Evolutionary conservation across 1,140 invertebrate species (phyloP), one percentile per base, ranked within the genome.

Genomic region (Drosophila sproati): DNA sequence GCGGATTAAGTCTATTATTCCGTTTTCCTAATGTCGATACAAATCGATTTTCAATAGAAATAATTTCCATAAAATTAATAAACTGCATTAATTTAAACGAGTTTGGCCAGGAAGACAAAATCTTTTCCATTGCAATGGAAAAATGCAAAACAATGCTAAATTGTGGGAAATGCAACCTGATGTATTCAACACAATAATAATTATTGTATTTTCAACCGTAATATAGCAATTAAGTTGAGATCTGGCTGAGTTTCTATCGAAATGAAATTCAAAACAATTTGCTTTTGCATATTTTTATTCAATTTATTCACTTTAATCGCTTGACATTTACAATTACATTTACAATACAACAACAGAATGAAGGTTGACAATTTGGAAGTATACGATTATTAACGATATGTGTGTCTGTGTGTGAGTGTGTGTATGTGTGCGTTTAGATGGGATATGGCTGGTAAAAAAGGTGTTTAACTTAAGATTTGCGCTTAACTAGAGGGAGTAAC

Each of bases 231-330:
- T 12, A 39, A 34, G 7, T 8, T 43, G 29, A 28, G 43, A 54
- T 31, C 43, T 39, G 55, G 43, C 20, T 34, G 29, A 56, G 34
- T 48, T 37, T 47, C 51, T 59, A 41, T 20, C 4, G 29, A 8
- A 51, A 43, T 5, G 28, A 45, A 39, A 51, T 60, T 37, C n/a
- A 39, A 39, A 56, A 56, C 6, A 43, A 6, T n/a, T 43, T 43
- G 5, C 31, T 41, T 52, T 47, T 71, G 51, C 66, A 64, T 72
- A 77, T 74, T 85, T 75, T 73, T 47, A 77, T 74, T 35, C 55
- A 78, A 67, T 88, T 88, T 88, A 89, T 88, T 89, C 73, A 77
- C 59, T 88, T 83, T 66, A 87, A 70, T 79, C 59, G 70, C 60
- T 83, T 77, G 77, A 68, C 85, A 73, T 80, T 83, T 79, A 83